Base-by-base conservation (phyloP, 37 sponge, comb jelly and placozoan genomes). In the Diacarnus erythraeanus region DNA sequence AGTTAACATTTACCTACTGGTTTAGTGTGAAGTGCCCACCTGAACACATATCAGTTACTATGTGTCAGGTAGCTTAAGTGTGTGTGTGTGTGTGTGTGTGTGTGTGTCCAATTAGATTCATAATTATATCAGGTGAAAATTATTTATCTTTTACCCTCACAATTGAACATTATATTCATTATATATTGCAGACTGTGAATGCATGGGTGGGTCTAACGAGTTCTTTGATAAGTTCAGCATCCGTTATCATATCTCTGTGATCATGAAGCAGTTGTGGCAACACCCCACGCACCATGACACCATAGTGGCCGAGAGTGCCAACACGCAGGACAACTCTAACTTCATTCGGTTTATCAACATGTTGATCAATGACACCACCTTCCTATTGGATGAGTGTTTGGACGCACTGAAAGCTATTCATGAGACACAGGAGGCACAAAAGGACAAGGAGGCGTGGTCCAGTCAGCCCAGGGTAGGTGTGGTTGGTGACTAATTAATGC, bases 171-270 rank as follows among this genome's bases (percentile, higher is more conserved):
- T 18, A 37, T 66, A 34, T 51, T 18, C 38, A 31, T 27, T 47
- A 18, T 68, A 5, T 9, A 5, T 8, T 41, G 0, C 71, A 90
- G 97, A 87, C 35, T 91, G 91, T 77, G 98, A 97, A 82, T 82
- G 56, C 15, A 97, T 95, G 82, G 98, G 98, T 6, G 93, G 93
- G 15, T 92, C 93, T n/a, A 94, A 91, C 71, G 98, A 97, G 87
- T 97, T 97, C 64, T 97, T 81, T 58, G 98, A 97, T 86, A 97
- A 97, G 89, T 97, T 97, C 81, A 84, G 81, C n/a, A 91, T 92
- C 2, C 91, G 98, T 27, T 95, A 97, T 59, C 98, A 97, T 77
- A 79, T 94, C 40, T 87, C 89, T 31, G 90, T 89, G 20, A 82
- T 97, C 35, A 63, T 94, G 64, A 80, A 72, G 33, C 78, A 86